Percentiles rank a stretch among this genome's conserved stretches.
Conservation (phyloP, 2,797 vertebrate genomes). For the Syngnathus rostellatus region DNA sequence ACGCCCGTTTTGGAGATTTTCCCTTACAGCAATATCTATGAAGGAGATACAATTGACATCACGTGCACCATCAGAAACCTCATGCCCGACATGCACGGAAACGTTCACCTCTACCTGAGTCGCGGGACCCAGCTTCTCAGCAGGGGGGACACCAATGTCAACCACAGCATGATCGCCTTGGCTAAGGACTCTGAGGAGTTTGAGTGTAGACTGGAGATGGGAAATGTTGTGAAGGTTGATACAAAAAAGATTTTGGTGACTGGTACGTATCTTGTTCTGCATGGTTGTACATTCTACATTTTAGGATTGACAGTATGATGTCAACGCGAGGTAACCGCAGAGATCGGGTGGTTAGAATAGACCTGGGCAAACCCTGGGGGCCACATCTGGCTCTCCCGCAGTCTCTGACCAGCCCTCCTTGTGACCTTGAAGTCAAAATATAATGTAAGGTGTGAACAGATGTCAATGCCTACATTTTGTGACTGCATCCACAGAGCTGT, state of each 20-base stretch:
- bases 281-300: background rate
- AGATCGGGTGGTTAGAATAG: background rate
- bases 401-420: too few species aligned
- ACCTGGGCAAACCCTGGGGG: too few species aligned
- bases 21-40: constrained; percentile 43
- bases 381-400: too few species aligned
- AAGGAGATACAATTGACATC: constrained; percentile 61
- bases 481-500: constrained; percentile 58
- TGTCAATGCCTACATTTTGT: background rate
- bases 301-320: background rate
- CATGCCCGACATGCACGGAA: accelerated
- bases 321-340: background rate
- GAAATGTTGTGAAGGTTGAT: constrained; percentile 17
- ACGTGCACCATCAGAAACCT: constrained; percentile 24
- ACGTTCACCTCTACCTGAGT: constrained; percentile 18
- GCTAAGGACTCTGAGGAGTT: constrained; percentile 38
- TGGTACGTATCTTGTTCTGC: constrained; percentile 47
- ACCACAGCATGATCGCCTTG: constrained; percentile 21
- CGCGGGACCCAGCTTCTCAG: constrained; percentile 33
- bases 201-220: constrained; percentile 43
- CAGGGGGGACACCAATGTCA: background rate
- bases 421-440: too few species aligned
- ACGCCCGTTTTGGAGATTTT: constrained; percentile 36
- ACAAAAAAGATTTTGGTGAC: constrained; percentile 34
- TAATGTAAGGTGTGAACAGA: too few species aligned